Conservation (phyloP, 2,888 invertebrate species). For the Alloplasta piceator region DNA sequence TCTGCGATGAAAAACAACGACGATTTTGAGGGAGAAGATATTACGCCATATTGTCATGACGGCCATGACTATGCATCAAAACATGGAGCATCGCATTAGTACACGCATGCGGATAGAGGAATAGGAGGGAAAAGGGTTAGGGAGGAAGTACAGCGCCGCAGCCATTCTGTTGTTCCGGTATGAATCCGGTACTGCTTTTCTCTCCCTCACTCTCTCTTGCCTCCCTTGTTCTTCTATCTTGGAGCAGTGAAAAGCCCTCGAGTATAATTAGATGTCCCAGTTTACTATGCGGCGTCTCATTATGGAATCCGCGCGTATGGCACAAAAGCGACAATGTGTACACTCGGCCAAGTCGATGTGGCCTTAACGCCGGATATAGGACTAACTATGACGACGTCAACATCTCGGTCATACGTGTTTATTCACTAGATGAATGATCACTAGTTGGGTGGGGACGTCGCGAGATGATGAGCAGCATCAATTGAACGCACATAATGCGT, state of each 20-base stretch:
- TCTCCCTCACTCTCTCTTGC: background rate
- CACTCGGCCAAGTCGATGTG: constrained; percentile 41
- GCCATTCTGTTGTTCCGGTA: constrained; percentile 49
- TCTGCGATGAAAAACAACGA: no score
- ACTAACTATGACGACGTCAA: constrained; percentile 44
- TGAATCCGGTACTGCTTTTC: constrained; percentile 1
- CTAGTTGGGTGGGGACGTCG: background rate
- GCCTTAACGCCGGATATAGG: constrained; percentile 11
- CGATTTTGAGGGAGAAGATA: no score
- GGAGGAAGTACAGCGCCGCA: constrained; percentile 20
- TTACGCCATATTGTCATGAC: background rate
- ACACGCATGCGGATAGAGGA: constrained; percentile 41
- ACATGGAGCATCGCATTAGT: background rate
- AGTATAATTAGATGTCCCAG: constrained; percentile 79
- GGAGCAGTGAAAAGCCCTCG: constrained; percentile 71
- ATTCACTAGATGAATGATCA: background rate
- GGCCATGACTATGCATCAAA: constrained; percentile 6
- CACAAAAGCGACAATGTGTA: constrained; percentile 64
- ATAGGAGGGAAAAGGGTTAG: constrained; percentile 4
- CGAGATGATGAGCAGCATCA: background rate
- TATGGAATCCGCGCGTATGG: constrained; percentile 73
- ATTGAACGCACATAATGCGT: no score
- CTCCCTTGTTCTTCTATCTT: background rate
- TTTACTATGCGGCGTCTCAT: constrained; percentile 77
- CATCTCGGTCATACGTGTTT: constrained; percentile 9